phyloP scores from a whole-genome alignment of 2,113 vertebrate genomes.

The Acrocephalus arundinaceus region DNA sequence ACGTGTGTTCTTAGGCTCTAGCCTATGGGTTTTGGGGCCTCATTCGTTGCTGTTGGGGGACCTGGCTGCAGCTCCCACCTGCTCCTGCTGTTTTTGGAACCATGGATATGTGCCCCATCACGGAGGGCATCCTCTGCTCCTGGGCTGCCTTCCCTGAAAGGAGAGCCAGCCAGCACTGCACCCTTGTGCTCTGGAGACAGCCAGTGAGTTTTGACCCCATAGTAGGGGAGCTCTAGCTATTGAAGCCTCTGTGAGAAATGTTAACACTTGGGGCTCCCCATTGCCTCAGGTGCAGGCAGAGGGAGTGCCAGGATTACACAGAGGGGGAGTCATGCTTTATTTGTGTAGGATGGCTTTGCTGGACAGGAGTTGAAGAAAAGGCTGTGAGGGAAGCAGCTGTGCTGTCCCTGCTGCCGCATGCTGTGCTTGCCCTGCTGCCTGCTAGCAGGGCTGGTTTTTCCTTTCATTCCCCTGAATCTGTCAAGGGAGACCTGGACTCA shows the following conservation, averaged over 20 bases:
- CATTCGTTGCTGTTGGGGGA: neutral
- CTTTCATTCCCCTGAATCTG: neutral
- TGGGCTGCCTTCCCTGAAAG: neutral
- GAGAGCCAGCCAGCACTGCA: fast-evolving
- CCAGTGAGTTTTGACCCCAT: fast-evolving
- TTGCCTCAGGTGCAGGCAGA: neutral
- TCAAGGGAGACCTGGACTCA: neutral
- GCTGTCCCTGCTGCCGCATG: neutral
- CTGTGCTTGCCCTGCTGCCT: neutral
- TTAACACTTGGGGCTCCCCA: neutral
- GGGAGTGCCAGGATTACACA: neutral
- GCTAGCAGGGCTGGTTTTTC: neutral
- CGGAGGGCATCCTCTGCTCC: neutral
- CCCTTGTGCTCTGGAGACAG: neutral
- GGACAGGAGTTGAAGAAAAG: neutral
- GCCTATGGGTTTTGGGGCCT: neutral
- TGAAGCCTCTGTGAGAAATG: neutral
- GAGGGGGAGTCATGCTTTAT: fast-evolving
- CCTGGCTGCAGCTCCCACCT: neutral
- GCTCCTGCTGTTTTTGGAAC: neutral
- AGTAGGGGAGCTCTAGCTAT: fast-evolving
- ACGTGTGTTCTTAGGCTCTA: neutral
- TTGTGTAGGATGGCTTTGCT: neutral
- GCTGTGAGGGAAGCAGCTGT: neutral
- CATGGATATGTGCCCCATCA: fast-evolving